Percentiles rank a stretch among this genome's conserved stretches.
phyloP scores from a whole-genome alignment of 2,888 invertebrate species.

The Polia nebulosa region DNA sequence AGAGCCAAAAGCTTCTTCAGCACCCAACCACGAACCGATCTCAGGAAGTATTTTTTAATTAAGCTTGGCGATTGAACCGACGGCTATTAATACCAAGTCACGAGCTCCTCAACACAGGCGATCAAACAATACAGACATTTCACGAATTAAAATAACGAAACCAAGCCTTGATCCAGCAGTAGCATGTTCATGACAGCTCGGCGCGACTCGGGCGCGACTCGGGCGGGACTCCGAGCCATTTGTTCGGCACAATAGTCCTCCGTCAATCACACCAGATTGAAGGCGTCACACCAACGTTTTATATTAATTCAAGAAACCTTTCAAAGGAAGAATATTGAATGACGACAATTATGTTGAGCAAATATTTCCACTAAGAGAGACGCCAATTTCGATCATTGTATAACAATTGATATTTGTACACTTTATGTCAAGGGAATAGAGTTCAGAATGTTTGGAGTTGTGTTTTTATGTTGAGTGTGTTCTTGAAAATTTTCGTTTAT shows the following conservation, averaged over 20 bases:
- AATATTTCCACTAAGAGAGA: constrained; percentile 42
- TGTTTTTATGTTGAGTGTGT: constrained; percentile 2
- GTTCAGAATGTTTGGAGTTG: constrained; percentile 21
- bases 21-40: no score
- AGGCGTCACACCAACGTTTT: constrained; percentile 40
- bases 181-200: constrained; percentile 35
- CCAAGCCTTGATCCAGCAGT: not conserved
- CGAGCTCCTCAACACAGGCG: not conserved
- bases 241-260: constrained; percentile 49
- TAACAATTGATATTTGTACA: constrained; percentile 18
- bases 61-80: no score
- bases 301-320: constrained; percentile 55
- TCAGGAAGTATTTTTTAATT: no score
- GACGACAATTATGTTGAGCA: constrained; percentile 50
- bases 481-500: constrained; percentile 17
- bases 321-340: constrained; percentile 48
- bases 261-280: constrained; percentile 55
- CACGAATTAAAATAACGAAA: constrained; percentile 20
- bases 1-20: no score
- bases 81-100: not conserved
- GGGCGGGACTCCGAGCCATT: constrained; percentile 33
- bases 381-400: constrained; percentile 46
- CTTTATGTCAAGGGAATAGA: constrained; percentile 33
- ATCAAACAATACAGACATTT: not conserved
- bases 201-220: not conserved